Base-by-base conservation (phyloP, 1,140 invertebrate species). In the Drosophila hydei region DNA sequence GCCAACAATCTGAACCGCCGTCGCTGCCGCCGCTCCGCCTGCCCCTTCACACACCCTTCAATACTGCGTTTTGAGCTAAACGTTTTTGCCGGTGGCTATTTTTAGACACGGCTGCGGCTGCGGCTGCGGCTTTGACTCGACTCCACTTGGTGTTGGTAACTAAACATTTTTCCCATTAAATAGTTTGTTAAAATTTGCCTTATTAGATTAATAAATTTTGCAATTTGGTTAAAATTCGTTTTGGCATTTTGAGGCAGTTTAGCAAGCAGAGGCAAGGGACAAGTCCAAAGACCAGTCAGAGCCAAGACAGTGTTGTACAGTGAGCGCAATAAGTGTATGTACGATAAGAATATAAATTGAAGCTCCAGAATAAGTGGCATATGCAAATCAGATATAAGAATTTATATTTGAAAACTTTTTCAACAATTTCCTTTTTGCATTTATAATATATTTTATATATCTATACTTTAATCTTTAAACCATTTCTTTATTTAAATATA, bases 121-220 rank as follows among this genome's bases (percentile, higher is more conserved):
- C 27, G 30, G 51, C 67, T 23, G 27, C 16, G 21, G 14, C 47
- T 50, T 42, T 21, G 8, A 18, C 36, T 36, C 21, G 38, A 21
- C 7, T 45, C 14, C 23, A 11, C 19, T 45, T 48, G 47, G 48
- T 59, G 70, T 33, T 52, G 63, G 27, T 43, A 65, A 71, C 50
- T 56, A 71, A 74, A 60, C 54, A 87, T 77, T 80, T 85, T 70
- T 55, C 56, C 75, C 81, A 87, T 87, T 87, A 87, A 87, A 87
- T 87, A 87, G 81, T 87, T 85, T 87, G 78, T 87, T 87, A 87
- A 87, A 87, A 87, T 87, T 88, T 87, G 75, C 83, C 75, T 88
- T 87, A 87, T 87, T 88, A 83, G 81, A 88, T 87, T 87, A 83
- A 83, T 88, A 88, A 88, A 87, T 87, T 87, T 88, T 68, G 81